phyloP scores from a whole-genome alignment of 2,113 vertebrate species.

The Morone chrysops region DNA sequence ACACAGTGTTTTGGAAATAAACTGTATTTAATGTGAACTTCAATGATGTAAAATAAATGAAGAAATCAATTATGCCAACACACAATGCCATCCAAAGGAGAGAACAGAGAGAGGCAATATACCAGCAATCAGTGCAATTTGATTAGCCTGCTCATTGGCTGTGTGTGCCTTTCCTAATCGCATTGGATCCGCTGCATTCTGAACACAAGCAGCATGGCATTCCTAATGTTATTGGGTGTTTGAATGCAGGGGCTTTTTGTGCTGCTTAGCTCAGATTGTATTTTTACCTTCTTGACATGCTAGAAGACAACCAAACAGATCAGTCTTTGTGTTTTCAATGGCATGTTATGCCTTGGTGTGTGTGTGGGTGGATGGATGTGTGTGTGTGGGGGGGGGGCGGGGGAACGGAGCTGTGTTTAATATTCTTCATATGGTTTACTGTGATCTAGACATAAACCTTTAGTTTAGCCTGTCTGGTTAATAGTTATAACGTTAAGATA shows the following conservation, averaged over 20 bases:
- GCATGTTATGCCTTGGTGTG: slow-evolving; percentile 17
- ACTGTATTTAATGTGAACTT: slow-evolving; percentile 32
- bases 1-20: slow-evolving; percentile 10
- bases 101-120: slow-evolving; percentile 52
- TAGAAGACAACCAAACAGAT: slow-evolving; percentile 41
- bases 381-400: slow-evolving; percentile 19
- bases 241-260: slow-evolving; percentile 48
- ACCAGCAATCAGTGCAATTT: slow-evolving; percentile 68
- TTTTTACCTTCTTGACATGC: slow-evolving; percentile 57
- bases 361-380: slow-evolving; percentile 1
- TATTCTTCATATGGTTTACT: slow-evolving; percentile 17
- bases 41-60: slow-evolving; percentile 48
- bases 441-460: slow-evolving; percentile 6
- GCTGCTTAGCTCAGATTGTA: slow-evolving; percentile 31
- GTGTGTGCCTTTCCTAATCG: slow-evolving; percentile 66
- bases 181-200: slow-evolving; percentile 71
- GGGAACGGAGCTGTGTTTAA: slow-evolving; percentile 39
- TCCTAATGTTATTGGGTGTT: slow-evolving; percentile 57
- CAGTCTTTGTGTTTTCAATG: slow-evolving; percentile 33
- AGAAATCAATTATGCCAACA: slow-evolving; percentile 41
- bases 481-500: neutral
- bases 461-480: neutral
- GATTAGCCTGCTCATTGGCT: slow-evolving; percentile 73
- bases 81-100: slow-evolving; percentile 32
- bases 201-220: slow-evolving; percentile 60